phyloP scores from a whole-genome alignment of 2,797 vertebrate species.

The Discoglossus pictus region DNA sequence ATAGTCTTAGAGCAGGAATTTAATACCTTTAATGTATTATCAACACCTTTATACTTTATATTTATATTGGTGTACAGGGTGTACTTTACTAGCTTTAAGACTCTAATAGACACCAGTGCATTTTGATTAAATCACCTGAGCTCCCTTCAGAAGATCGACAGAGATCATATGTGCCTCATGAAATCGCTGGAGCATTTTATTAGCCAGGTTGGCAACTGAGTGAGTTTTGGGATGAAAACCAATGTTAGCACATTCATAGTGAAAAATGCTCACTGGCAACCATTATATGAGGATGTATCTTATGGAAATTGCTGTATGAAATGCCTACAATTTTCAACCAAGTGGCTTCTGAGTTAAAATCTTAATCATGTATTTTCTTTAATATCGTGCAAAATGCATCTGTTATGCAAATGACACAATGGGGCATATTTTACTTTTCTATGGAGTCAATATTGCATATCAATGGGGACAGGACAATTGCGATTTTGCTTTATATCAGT shows the following conservation, averaged over 20 bases:
- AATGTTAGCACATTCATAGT: constrained; percentile 14
- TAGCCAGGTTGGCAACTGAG: constrained; percentile 9
- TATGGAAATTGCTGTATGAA: constrained; percentile 1
- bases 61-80: constrained; percentile 35
- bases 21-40: background rate
- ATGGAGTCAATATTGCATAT: too few species aligned
- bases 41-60: constrained; percentile 9
- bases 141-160: constrained; percentile 32
- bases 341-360: too few species aligned
- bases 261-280: constrained; percentile 29
- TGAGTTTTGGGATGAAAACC: constrained; percentile 19
- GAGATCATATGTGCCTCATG: constrained; percentile 15
- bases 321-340: too few species aligned
- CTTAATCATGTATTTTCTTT: too few species aligned
- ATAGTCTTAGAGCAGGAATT: too few species aligned
- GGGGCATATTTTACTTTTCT: too few species aligned
- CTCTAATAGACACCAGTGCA: constrained; percentile 1
- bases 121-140: constrained; percentile 15
- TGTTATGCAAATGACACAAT: too few species aligned
- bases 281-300: background rate
- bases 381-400: too few species aligned
- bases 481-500: too few species aligned
- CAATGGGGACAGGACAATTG: too few species aligned
- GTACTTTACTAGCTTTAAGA: constrained; percentile 15
- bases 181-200: constrained; percentile 27